These are phyloP conservation scores for Eilema griseolum DNA, from an alignment of 2,888 invertebrate species.

Conservation along the genomic window DNA sequence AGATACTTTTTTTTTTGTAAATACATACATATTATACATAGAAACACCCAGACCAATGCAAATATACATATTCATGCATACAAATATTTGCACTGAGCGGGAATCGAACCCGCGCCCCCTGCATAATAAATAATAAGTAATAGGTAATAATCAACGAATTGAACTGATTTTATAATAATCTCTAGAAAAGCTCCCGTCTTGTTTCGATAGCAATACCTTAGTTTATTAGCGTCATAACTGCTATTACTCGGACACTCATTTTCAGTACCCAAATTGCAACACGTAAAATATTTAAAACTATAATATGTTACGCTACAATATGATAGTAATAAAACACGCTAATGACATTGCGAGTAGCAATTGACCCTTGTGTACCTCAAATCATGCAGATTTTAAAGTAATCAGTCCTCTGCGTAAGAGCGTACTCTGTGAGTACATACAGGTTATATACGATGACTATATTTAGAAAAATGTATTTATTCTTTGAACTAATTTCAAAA, in stretches of 20 bases:
- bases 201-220: constrained; percentile 37
- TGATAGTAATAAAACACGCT: constrained; percentile 58
- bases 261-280: constrained; percentile 48
- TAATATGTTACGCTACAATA: constrained; percentile 60
- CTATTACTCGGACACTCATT: constrained; percentile 44
- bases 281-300: constrained; percentile 62
- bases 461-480: not conserved
- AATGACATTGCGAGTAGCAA: constrained; percentile 54
- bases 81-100: too few relatives aligned
- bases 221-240: constrained; percentile 55
- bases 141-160: constrained; percentile 29
- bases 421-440: constrained; percentile 3
- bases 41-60: too few relatives aligned
- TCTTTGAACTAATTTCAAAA: not conserved
- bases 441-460: constrained; percentile 21
- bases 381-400: constrained; percentile 46
- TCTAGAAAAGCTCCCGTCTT: constrained; percentile 26
- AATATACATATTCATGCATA: too few relatives aligned
- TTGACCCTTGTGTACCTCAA: constrained; percentile 47
- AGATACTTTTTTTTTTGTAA: too few relatives aligned
- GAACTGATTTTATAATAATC: constrained; percentile 37
- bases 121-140: too few relatives aligned
- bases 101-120: too few relatives aligned
- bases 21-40: too few relatives aligned
- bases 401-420: constrained; percentile 22